Percentiles rank a stretch among this genome's conserved stretches.
phyloP scores from a whole-genome alignment of 2,797 vertebrate genomes.

The Mico argentatus region DNA sequence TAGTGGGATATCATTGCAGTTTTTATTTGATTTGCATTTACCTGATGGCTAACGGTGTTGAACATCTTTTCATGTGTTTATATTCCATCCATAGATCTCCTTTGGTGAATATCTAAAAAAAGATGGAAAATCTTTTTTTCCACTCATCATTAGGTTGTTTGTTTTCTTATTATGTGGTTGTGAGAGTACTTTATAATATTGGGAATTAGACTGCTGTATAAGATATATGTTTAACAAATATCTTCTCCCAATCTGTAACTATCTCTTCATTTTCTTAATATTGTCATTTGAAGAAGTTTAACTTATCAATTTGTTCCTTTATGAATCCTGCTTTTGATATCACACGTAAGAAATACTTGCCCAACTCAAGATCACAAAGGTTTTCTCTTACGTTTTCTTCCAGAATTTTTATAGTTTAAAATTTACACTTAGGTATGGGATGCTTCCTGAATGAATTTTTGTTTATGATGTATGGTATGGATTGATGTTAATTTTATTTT shows the following conservation, averaged over 20 bases:
- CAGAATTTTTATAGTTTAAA: neutral
- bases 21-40: neutral
- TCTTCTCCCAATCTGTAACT: neutral
- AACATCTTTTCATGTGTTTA: neutral
- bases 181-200: neutral
- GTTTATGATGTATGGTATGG: neutral
- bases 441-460: neutral
- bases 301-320: neutral
- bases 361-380: neutral
- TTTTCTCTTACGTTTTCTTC: neutral
- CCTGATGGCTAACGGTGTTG: neutral
- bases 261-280: neutral
- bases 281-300: neutral
- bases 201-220: neutral
- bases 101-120: neutral
- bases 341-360: neutral
- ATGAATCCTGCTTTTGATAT: neutral
- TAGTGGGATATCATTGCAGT: neutral
- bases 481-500: neutral
- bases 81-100: neutral
- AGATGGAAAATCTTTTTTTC: neutral
- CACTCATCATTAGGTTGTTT: neutral
- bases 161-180: neutral
- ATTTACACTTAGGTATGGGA: neutral
- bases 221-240: neutral